Percentiles rank a stretch among this genome's conserved stretches.
These are phyloP conservation scores for Cromileptes altivelis DNA, from an alignment of 2,113 vertebrate genomes.

Conservation along the genomic window DNA sequence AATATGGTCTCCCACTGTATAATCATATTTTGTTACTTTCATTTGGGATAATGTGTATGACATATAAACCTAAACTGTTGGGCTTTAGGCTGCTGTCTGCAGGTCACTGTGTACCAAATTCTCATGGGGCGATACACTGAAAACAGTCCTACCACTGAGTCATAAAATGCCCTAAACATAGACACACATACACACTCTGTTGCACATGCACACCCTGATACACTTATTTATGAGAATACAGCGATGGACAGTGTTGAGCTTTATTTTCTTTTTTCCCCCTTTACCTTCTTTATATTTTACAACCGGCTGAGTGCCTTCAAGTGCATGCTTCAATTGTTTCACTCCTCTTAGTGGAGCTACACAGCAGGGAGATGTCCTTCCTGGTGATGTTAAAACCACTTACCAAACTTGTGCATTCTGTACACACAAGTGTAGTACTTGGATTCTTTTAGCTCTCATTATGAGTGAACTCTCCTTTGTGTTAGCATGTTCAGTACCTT, in stretches of 20 bases:
- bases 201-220: not conserved
- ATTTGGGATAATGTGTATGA: not conserved
- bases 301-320: conserved; percentile 54
- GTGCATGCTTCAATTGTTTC: conserved; percentile 68
- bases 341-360: conserved; percentile 54
- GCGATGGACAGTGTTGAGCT: conserved; percentile 5
- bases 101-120: conserved; percentile 4
- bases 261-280: not conserved
- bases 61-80: not conserved
- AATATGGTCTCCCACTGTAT: not conserved
- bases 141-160: not conserved
- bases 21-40: not conserved
- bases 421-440: conserved; percentile 29
- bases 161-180: conserved; percentile 12
- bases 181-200: not conserved
- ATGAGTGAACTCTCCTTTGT: conserved; percentile 17
- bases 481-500: not conserved
- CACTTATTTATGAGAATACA: conserved; percentile 13
- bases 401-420: conserved; percentile 40
- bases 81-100: not conserved
- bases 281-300: conserved; percentile 30
- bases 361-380: conserved; percentile 56
- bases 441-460: conserved; percentile 35
- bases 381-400: conserved; percentile 72
- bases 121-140: not conserved